Evolutionary conservation across 2,797 vertebrate species (phyloP).

Genomic region (Diplodus puntazzo): DNA sequence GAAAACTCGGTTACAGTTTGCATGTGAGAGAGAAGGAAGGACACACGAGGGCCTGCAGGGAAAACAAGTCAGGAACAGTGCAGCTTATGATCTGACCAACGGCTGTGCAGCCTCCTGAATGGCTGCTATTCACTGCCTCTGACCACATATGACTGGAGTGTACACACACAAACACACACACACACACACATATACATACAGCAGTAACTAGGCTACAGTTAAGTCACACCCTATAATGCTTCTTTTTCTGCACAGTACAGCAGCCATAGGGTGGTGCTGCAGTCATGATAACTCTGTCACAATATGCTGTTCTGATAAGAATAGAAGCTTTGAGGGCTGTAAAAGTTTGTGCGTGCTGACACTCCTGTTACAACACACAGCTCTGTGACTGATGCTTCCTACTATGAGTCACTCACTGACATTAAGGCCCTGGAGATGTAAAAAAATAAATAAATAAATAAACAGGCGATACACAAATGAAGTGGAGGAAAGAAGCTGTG

Average conservation of each 20-base stretch:
- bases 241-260: constrained; percentile 49
- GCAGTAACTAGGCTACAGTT: constrained; percentile 67
- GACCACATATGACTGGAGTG: constrained; percentile 58
- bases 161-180: constrained; percentile 22
- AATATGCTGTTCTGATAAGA: neutral
- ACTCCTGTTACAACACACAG: constrained; percentile 40
- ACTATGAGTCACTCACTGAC: constrained; percentile 21
- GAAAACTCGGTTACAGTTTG: constrained; percentile 6
- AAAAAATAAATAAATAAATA: neutral
- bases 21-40: neutral
- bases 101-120: constrained; percentile 64
- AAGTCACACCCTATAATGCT: constrained; percentile 69
- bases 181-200: constrained; percentile 11
- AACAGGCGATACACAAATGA: neutral
- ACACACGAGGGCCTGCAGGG: constrained; percentile 27
- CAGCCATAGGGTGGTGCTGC: constrained; percentile 69
- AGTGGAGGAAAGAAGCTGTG: constrained; percentile 10
- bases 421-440: neutral
- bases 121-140: constrained; percentile 73
- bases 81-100: constrained; percentile 48
- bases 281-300: constrained; percentile 17
- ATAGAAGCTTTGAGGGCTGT: constrained; percentile 1
- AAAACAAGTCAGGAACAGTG: constrained; percentile 28
- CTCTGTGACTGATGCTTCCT: constrained; percentile 55
- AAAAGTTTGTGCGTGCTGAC: constrained; percentile 64